Evolutionary conservation across 2,797 vertebrate species (phyloP), one percentile per base, ranked within the genome.

Genomic region (Bradypodion pumilum): DNA sequence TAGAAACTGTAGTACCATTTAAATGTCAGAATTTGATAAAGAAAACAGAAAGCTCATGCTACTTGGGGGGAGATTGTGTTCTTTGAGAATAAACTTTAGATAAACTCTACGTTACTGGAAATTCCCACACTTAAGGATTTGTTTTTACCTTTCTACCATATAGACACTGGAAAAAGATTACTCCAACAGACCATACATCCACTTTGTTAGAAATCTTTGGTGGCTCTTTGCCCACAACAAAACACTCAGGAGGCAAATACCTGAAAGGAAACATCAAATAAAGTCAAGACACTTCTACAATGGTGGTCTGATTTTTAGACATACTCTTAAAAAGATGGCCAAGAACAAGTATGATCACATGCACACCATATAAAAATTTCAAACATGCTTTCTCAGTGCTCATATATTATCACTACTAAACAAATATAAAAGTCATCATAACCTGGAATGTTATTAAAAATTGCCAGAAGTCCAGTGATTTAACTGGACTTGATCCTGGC

Each of bases 191-290:
- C 99, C 99, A 99, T 46, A 99, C 99, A 0, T 99, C 99, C 94
- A 99, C 99, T 93, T 99, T 99, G 93, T 99, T 99, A 91, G 98
- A 99, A 95, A 99, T 99, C 97, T 99, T 99, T 93, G 99, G 99
- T 90, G 98, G 99, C 91, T 99, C 99, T 95, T 99, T 99, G 86
- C 99, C 99, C 89, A 99, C 99, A 92, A 99, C 99, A 95, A 99
- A 99, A 96, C 99, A 99, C 86, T 99, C 99, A 66, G 99, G 99
- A 92, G 99, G 99, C 93, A 99, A 94, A 92, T 99, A 99, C 98
- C 98, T 99, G 87, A 73, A 5, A 35, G 75, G 79, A 85, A 68
- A 63, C 85, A 84, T 89, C 52, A 5, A 82, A 49, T 32, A 25
- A 10, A 73, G 21, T 6, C 13, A 25, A 35, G 7, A 5, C 3